Percentiles rank a stretch among this genome's conserved stretches.
Evolutionary conservation across 2,797 vertebrate species (phyloP).

Genomic region (Phaenicophaeus curvirostris): DNA sequence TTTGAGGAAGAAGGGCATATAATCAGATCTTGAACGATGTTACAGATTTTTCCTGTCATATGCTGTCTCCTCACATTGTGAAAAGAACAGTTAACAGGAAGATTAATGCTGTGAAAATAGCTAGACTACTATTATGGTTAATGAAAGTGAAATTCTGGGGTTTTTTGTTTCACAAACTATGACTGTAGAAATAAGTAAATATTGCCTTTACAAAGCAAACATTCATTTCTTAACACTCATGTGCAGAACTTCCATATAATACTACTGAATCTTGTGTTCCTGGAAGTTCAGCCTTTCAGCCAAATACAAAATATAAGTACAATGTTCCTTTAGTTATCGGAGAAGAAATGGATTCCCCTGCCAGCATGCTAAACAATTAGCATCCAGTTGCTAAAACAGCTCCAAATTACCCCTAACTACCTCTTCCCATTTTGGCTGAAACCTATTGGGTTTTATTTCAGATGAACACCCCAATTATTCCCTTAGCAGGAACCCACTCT

Average conservation of each 20-base stretch:
- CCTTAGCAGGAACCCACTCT: background rate
- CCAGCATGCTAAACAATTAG: background rate
- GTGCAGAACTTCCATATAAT: background rate
- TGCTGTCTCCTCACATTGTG: background rate
- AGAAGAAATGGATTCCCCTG: background rate
- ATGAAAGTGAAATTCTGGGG: background rate
- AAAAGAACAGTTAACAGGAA: slow-evolving; percentile 47
- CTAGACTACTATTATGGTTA: background rate
- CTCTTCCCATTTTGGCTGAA: background rate
- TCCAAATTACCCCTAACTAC: background rate
- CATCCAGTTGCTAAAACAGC: background rate
- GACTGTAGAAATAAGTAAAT: slow-evolving; percentile 6
- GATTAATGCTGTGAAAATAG: slow-evolving; percentile 34
- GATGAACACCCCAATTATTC: background rate
- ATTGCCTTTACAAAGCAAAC: background rate
- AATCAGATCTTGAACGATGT: slow-evolving; percentile 47
- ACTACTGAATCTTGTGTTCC: background rate
- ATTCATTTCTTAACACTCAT: background rate
- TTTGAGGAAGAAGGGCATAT: slow-evolving; percentile 22
- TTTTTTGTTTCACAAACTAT: slow-evolving; percentile 7
- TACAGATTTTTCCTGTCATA: slow-evolving; percentile 46
- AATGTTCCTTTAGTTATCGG: background rate
- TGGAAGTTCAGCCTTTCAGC: background rate
- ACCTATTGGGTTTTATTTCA: background rate
- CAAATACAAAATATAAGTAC: background rate